Base-by-base conservation (phyloP, 2,797 vertebrate genomes). In the Takifugu rubripes region DNA sequence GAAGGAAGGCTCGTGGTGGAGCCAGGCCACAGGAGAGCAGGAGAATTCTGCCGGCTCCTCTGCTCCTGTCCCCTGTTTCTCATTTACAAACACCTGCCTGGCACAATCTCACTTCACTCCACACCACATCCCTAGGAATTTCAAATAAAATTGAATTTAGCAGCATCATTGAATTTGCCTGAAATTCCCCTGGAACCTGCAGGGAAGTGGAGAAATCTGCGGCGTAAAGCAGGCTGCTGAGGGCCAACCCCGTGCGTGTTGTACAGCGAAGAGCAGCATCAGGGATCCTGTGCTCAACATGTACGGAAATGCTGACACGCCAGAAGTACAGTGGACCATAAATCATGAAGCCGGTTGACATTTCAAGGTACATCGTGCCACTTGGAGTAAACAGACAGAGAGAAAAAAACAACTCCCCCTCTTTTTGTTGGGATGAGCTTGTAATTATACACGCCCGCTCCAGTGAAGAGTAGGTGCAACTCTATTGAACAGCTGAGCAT, bases 1-100 rank as follows among this genome's bases (percentile, higher is more conserved):
- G 81, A 61, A 77, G 67, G 68, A 91, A 75, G 92, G 91, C 92
- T 92, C 88, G 92, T 91, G 91, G 90, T 87, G 77, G 84, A 80
- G 72, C 72, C 64, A 84, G 89, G 91, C 94, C 95, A 94, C 94
- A 89, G 82, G 95, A 97, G 95, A 95, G 92, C 88, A 63, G 68
- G 70, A 61, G 78, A 73, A 82, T 43, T 64, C 78, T 59, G 78
- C 78, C 56, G 62, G 59, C 79, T 76, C 72, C 68, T 77, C 81
- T 84, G 82, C 90, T 90, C 84, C 88, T 54, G 73, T 87, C 84
- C 89, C 90, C 86, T 77, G 81, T 90, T 94, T 92, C 93, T 93
- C 93, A 94, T 94, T 95, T 93, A 84, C 85, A 86, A 93, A 91
- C 92, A 91, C 70, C 85, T 90, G 92, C 88, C 88, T 90, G 91